Evolutionary conservation across 2,797 vertebrate genomes (phyloP).

Genomic region (Oceanodroma leucorhoa): DNA sequence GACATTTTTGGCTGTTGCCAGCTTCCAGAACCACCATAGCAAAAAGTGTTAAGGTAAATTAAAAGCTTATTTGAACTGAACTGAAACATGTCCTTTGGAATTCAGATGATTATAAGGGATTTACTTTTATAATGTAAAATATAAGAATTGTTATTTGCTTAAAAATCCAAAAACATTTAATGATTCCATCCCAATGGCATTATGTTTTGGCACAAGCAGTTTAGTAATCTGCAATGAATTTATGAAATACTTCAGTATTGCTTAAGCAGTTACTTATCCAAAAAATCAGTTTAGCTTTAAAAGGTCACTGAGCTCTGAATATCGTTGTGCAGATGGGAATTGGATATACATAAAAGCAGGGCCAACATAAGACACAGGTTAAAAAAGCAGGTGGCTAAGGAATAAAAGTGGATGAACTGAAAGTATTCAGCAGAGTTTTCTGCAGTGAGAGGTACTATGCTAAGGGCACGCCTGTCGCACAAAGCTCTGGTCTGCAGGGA

Average conservation of each 20-base stretch:
- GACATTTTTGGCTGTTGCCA: neutral
- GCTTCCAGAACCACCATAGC: neutral
- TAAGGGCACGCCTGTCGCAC: rapidly evolving
- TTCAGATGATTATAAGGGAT: neutral
- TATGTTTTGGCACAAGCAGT: neutral
- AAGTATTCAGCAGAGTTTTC: neutral
- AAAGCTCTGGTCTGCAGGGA: neutral
- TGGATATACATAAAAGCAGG: neutral
- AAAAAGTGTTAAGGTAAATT: neutral
- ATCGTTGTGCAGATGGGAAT: neutral
- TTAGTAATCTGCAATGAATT: neutral
- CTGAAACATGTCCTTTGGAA: neutral
- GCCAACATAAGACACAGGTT: neutral
- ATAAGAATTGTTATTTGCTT: neutral
- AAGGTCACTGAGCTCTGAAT: slow-evolving; percentile 1
- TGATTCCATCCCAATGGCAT: neutral
- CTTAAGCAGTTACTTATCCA: neutral
- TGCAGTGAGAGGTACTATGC: neutral
- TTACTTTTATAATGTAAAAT: neutral
- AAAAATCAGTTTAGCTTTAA: neutral
- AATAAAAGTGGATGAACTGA: neutral
- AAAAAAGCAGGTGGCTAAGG: neutral
- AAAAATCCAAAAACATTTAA: neutral
- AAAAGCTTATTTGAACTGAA: neutral
- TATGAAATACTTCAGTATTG: neutral